Percentiles rank a stretch among this genome's conserved stretches.
Conservation (phyloP, 2,797 vertebrate species). For the Gallinago stenura region DNA sequence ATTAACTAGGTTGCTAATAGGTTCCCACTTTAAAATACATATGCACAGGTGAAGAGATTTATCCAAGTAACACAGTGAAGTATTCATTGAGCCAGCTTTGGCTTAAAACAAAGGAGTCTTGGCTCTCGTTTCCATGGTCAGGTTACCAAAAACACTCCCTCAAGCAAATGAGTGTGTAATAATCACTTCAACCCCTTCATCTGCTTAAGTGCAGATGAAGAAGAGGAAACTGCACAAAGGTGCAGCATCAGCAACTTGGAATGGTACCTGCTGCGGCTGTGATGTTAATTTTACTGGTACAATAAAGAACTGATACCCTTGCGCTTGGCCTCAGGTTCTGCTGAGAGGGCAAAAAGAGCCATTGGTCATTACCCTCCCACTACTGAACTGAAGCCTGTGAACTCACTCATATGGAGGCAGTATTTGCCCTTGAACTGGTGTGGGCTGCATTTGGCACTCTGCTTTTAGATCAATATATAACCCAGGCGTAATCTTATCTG, state of each 20-base stretch:
- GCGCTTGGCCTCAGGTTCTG: not conserved
- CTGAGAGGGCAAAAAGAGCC: constrained; percentile 1
- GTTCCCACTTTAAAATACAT: not conserved
- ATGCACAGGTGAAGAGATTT: not conserved
- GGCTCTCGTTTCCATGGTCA: not conserved
- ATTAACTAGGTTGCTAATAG: not conserved
- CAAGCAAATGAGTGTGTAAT: not conserved
- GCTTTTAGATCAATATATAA: constrained; percentile 70
- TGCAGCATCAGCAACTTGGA: not conserved
- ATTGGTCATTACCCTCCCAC: not conserved
- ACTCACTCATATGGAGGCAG: not conserved
- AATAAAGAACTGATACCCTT: not conserved
- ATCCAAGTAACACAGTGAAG: not conserved
- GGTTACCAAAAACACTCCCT: not conserved
- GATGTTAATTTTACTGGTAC: not conserved
- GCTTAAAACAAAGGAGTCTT: not conserved
- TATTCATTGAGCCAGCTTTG: not conserved
- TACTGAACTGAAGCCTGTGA: not conserved
- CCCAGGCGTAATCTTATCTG: constrained; percentile 69
- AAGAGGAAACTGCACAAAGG: not conserved
- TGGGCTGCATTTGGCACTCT: constrained; percentile 32
- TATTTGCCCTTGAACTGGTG: constrained; percentile 57
- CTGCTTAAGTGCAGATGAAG: not conserved
- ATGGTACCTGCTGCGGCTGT: not conserved
- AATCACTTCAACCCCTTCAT: not conserved